A percentile compares a stretch with the other conserved stretches of the same genome.
Conservation (phyloP, 2,888 invertebrate species). For the Tridacna gigas region DNA sequence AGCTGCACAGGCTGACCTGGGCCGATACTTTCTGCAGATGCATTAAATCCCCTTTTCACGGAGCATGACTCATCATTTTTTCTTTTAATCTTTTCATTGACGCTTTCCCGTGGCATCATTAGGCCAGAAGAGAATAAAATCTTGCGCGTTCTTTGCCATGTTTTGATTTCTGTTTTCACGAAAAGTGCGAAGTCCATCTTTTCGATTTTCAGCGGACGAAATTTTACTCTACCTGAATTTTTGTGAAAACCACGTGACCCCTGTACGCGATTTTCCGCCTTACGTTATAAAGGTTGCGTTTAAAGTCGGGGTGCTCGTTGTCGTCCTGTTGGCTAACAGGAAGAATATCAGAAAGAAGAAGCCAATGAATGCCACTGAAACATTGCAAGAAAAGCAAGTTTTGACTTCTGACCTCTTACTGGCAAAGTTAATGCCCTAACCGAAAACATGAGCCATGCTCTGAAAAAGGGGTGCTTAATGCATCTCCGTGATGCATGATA, state of each 20-base stretch:
- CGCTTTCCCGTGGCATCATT: not conserved
- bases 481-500: no score
- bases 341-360: slow-evolving; percentile 2
- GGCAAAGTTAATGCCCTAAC: not conserved
- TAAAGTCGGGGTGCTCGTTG: not conserved
- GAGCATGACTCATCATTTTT: not conserved
- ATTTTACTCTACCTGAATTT: slow-evolving; percentile 3
- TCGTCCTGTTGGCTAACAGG: not conserved
- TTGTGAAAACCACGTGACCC: not conserved
- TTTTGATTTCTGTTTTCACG: not conserved
- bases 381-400: slow-evolving; percentile 5
- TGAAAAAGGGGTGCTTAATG: no score
- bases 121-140: not conserved
- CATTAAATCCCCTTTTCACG: not conserved
- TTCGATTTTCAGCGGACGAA: not conserved
- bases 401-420: not conserved
- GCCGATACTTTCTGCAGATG: not conserved
- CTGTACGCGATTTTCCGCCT: not conserved
- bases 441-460: no score
- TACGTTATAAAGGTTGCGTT: not conserved
- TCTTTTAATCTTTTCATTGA: not conserved
- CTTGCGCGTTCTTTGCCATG: not conserved
- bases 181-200: slow-evolving; percentile 15
- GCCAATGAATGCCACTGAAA: slow-evolving; percentile 22
- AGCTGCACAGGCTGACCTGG: not conserved